Evolutionary conservation across 2,888 invertebrate species (phyloP).

Genomic region (Dioctria linearis): DNA sequence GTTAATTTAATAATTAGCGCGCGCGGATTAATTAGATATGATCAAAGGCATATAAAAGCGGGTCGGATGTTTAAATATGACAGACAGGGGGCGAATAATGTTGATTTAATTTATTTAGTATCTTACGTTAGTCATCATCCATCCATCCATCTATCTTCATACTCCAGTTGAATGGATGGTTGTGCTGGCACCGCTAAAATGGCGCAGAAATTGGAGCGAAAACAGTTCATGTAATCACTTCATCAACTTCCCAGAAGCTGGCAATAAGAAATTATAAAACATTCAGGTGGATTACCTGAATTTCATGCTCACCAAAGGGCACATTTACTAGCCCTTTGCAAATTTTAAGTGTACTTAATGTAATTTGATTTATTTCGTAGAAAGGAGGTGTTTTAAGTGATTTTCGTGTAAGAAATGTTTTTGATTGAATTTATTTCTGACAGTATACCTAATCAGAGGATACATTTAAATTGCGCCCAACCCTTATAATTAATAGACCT

Average conservation of each 20-base stretch:
- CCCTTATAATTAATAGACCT: too few relatives aligned
- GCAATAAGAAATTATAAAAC: conserved; percentile 24
- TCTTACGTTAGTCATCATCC: conserved; percentile 34
- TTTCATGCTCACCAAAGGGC: conserved; percentile 3
- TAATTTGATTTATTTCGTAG: neutral
- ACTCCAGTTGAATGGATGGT: conserved; percentile 15
- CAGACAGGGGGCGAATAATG: conserved; percentile 47
- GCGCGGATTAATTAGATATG: conserved; percentile 58
- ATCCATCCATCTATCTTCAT: conserved; percentile 26
- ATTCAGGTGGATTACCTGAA: conserved; percentile 18
- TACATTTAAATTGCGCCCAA: too few relatives aligned
- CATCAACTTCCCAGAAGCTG: conserved; percentile 8
- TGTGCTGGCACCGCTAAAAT: conserved; percentile 15
- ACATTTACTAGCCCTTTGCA: conserved; percentile 32
- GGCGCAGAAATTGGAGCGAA: conserved; percentile 17
- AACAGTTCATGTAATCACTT: conserved; percentile 17
- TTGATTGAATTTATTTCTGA: too few relatives aligned
- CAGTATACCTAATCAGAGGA: too few relatives aligned
- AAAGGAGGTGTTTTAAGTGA: neutral
- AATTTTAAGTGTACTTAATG: neutral
- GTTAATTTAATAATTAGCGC: conserved; percentile 59
- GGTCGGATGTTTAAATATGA: conserved; percentile 50
- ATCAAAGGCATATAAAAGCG: conserved; percentile 57
- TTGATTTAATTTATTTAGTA: conserved; percentile 51
- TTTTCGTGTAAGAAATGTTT: too few relatives aligned